Evolutionary conservation across 2,797 vertebrate species (phyloP).

Genomic region (Carcharodon carcharias): DNA sequence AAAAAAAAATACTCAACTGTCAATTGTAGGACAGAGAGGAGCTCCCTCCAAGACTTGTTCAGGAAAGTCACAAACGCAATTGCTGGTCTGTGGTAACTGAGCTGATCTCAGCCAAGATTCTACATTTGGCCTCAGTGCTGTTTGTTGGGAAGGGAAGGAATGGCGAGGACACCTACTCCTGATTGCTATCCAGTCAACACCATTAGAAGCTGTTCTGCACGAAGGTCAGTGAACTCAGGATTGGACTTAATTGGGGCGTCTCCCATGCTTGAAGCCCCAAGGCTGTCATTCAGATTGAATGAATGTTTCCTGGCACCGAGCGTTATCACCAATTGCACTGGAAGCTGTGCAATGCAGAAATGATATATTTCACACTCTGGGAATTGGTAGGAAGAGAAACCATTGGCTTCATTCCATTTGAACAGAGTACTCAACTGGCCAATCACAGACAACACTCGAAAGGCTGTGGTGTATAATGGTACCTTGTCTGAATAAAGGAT

Average conservation of each 20-base stretch:
- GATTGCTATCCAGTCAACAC: background rate
- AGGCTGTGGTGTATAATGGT: background rate
- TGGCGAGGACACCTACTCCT: background rate
- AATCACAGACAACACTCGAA: background rate
- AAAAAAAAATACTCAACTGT: slow-evolving; percentile 28
- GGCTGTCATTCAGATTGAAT: background rate
- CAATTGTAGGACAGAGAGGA: background rate
- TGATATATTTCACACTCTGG: background rate
- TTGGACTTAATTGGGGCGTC: background rate
- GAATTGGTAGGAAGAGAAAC: background rate
- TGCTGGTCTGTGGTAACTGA: background rate
- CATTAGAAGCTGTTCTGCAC: background rate
- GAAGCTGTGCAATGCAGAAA: background rate
- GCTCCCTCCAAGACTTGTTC: background rate
- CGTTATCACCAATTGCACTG: background rate
- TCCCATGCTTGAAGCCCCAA: background rate
- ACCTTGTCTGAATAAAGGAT: too few species aligned
- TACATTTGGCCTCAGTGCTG: background rate
- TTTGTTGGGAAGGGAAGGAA: background rate
- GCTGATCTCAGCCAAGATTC: too few species aligned
- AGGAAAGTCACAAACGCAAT: background rate
- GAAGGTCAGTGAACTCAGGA: background rate
- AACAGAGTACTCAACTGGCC: background rate
- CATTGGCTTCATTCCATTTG: background rate
- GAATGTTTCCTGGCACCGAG: background rate